phyloP scores from a whole-genome alignment of 2,888 invertebrate genomes.

The Cheilosia vernalis region DNA sequence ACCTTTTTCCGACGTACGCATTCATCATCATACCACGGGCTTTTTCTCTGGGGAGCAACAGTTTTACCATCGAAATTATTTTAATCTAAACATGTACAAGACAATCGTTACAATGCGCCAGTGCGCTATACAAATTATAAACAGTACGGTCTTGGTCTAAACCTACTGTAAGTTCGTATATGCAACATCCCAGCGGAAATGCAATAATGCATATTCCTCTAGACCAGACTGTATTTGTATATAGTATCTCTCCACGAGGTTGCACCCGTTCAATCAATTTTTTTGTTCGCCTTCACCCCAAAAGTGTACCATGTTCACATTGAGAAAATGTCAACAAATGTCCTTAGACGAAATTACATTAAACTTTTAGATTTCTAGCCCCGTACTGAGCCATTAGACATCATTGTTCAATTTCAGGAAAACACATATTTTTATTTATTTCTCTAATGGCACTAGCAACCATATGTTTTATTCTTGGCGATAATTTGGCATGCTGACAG shows the following conservation, averaged over 20 bases:
- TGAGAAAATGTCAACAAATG: conserved; percentile 61
- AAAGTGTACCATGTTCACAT: conserved; percentile 26
- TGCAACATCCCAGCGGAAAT: not conserved
- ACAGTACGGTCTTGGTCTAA: not conserved
- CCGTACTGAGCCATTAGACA: conserved; percentile 9
- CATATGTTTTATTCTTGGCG: conserved; percentile 19
- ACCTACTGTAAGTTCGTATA: not conserved
- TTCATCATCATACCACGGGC: too few relatives aligned
- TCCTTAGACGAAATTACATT: conserved; percentile 54
- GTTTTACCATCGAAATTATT: too few relatives aligned
- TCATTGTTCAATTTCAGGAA: conserved; percentile 43
- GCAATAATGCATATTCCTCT: not conserved
- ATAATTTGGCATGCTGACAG: conserved; percentile 47
- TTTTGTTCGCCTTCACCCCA: conserved; percentile 33
- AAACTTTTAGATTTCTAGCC: conserved; percentile 24
- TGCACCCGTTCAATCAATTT: conserved; percentile 10
- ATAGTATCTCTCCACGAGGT: not conserved
- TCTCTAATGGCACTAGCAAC: conserved; percentile 4
- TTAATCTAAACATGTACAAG: too few relatives aligned
- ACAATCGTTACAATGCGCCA: too few relatives aligned
- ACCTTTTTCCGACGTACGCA: too few relatives aligned
- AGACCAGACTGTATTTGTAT: not conserved
- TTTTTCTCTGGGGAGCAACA: too few relatives aligned
- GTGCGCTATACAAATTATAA: not conserved
- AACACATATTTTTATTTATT: conserved; percentile 3